Evolutionary conservation across 2,888 invertebrate species (phyloP).

Genomic region (Phaonia tiefii): DNA sequence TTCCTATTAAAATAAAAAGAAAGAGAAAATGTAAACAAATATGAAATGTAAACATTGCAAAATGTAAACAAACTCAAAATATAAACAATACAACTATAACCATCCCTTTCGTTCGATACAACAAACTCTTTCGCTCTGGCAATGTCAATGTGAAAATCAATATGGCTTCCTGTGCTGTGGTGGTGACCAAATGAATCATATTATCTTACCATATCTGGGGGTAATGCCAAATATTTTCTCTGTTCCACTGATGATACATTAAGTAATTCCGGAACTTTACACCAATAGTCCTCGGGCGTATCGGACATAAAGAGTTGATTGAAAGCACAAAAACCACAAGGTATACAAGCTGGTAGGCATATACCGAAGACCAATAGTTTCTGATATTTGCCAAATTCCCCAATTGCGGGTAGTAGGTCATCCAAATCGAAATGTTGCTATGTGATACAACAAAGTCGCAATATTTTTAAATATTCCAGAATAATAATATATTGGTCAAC

Average conservation of each 20-base stretch:
- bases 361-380: constrained; percentile 92
- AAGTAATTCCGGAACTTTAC: constrained; percentile 86
- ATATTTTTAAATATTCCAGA: background rate
- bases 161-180: constrained; percentile 65
- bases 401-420: constrained; percentile 91
- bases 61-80: constrained; percentile 24
- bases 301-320: constrained; percentile 97
- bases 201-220: constrained; percentile 81
- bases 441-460: background rate
- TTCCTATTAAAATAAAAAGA: constrained; percentile 69
- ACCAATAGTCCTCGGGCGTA: constrained; percentile 92
- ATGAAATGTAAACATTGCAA: constrained; percentile 37
- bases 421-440: constrained; percentile 87
- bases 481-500: no score
- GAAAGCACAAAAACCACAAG: constrained; percentile 95
- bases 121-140: constrained; percentile 39
- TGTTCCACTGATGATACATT: constrained; percentile 82
- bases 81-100: constrained; percentile 33
- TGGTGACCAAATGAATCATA: constrained; percentile 28
- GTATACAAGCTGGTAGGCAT: constrained; percentile 93
- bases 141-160: constrained; percentile 61
- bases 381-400: constrained; percentile 94
- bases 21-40: constrained; percentile 22
- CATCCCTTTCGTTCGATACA: constrained; percentile 28
- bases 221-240: constrained; percentile 85